Evolutionary conservation across 2,797 vertebrate genomes (phyloP), one percentile per base, ranked within the genome.

Genomic region (Eurystomus glaucurus): DNA sequence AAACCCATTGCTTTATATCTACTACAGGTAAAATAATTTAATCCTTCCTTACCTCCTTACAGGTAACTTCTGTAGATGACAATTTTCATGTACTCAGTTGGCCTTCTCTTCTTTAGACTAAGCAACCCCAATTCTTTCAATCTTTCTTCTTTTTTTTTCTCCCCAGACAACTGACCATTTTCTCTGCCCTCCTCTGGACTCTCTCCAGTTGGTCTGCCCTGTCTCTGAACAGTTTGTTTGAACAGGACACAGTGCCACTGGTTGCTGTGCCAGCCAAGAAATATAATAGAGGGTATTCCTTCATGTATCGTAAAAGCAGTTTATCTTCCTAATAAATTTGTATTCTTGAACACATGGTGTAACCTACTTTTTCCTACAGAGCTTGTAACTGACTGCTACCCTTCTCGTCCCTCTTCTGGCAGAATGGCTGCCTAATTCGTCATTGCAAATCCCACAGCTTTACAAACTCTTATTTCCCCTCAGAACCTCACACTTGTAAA

Each of bases 131-230:
- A 17, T 51, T 71, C 12, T 58, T 83, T 74, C 81, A 54, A 9
- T 65, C 20, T 71, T 51, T 64, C 9, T 51, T 10, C 61, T 52
- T 37, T 11, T 48, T 43, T 37, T 33, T 43, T 11, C 18, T 6
- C 11, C 15, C 11, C 51, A 37, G 43, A 23, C 9, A 54, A 18
- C 18, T 13, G 55, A 33, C 15, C 3, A 4, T 57, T 90, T 95
- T 88, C 68, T 76, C 37, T 52, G 23, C 31, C 90, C 26, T 85
- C 69, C 50, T 48, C 80, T 88, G 85, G 82, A 37, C 39, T 70
- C 14, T 64, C 39, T 90, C 33, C 69, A 70, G 37, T 7, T 86
- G 37, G 5, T 91, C 37, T 81, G 10, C 43, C n/a, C 85, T 75
- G 61, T 62, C 25, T 57, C 45, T 79, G 45, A 82, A 75, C 2